Percentiles rank a stretch among this genome's conserved stretches.
These are phyloP conservation scores for Chouioia cunea DNA, from an alignment of 2,888 invertebrate species.

Conservation along the genomic window DNA sequence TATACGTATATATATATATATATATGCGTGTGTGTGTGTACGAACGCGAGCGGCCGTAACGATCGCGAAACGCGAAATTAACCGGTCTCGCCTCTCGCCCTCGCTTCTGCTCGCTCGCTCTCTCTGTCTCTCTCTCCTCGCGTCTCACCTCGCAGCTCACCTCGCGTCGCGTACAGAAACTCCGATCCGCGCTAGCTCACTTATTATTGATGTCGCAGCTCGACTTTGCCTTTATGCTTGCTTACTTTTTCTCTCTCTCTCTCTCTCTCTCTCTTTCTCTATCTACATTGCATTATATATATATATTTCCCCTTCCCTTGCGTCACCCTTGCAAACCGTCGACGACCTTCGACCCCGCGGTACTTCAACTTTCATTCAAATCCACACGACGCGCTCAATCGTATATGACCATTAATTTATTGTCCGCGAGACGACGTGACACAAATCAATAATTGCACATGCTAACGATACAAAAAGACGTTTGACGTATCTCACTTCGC, in stretches of 20 bases:
- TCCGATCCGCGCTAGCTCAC: background rate
- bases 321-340: no score
- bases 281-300: no score
- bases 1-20: background rate
- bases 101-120: background rate
- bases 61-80: slow-evolving; percentile 41
- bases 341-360: no score
- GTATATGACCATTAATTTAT: no score
- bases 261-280: slow-evolving; percentile 31
- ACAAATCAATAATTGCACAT: no score
- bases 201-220: no score
- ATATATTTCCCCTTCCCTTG: no score
- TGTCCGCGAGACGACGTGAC: no score
- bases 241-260: slow-evolving; percentile 44
- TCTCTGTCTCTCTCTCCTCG: background rate
- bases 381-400: no score
- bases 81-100: slow-evolving; percentile 38
- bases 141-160: background rate
- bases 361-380: no score
- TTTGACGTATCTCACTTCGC: no score
- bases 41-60: slow-evolving; percentile 1
- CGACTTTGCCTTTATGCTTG: slow-evolving; percentile 10
- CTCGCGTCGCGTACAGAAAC: background rate
- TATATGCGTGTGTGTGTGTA: background rate
- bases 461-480: no score